Evolutionary conservation across 2,888 invertebrate species (phyloP), one percentile per base, ranked within the genome.

Genomic region (Choristoneura rosaceana): DNA sequence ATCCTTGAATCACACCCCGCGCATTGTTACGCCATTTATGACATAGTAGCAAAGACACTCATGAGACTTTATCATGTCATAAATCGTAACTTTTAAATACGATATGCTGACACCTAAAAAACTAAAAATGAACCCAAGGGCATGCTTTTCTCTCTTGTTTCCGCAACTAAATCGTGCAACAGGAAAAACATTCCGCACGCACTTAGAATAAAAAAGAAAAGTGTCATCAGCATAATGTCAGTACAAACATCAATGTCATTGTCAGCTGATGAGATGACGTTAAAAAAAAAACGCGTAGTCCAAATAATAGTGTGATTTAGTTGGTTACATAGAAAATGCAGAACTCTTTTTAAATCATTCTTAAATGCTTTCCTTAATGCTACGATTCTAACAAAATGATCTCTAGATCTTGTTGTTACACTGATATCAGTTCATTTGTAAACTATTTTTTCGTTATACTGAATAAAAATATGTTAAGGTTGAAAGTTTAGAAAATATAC

Each of bases 181-280:
- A 62, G 45, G 38, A 8, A 55, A 38, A 50, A 25, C 55, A 55
- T 55, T 25, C 55, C 17, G 14, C 50, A 52, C 43, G 43, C 12
- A n/a, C n/a, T n/a, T n/a, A n/a, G n/a, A n/a, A n/a, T n/a, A n/a
- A n/a, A n/a, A n/a, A n/a, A n/a, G n/a, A n/a, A n/a, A n/a, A n/a
- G n/a, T 52, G 52, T 17, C 52, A 17, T 9, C 15, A n/a, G n/a
- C 52, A 52, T n/a, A 55, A 55, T 62, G 41, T 62, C 60, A 41
- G 41, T 15, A n/a, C n/a, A 2, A 61, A 3, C 25, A 33, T 62
- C 34, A 69, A 45, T 15, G 64, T 70, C 70, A 70, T 58, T 60
- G 65, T 70, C 70, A 70, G 70, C 70, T 70, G 70, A 70, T 55
- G 55, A n/a, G 14, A 45, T n/a, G 12, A 43, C 43, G 43, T 12